phyloP scores from a whole-genome alignment of 2,113 vertebrate species.

The Cheirogaleus medius region DNA sequence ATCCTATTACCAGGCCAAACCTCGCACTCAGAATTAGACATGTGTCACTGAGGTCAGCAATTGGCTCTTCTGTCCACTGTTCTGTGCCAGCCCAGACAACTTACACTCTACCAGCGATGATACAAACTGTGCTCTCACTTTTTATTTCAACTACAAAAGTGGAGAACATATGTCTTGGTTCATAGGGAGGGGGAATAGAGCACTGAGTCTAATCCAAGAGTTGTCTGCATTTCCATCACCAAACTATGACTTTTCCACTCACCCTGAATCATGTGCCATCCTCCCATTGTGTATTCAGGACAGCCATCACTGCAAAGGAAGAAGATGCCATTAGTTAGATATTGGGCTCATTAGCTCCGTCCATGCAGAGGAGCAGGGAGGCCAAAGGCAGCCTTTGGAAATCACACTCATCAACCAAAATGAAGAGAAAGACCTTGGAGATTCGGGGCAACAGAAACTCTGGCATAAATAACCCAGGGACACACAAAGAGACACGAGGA shows the following conservation, averaged over 20 bases:
- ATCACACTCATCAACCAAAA: background rate
- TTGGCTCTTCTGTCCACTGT: constrained; percentile 5
- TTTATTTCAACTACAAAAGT: background rate
- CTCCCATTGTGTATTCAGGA: background rate
- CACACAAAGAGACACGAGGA: background rate
- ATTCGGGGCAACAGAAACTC: background rate
- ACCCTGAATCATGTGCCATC: background rate
- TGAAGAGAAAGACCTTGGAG: background rate
- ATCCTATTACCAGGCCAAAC: background rate
- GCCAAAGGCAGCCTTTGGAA: background rate
- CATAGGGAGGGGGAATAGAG: background rate
- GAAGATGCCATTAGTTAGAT: background rate
- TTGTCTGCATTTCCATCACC: background rate
- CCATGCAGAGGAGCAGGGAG: background rate
- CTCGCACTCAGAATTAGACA: constrained; percentile 13
- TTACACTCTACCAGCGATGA: background rate
- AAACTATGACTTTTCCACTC: background rate
- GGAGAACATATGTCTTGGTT: background rate
- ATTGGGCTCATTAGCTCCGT: background rate
- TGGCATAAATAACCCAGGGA: background rate
- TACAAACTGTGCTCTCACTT: background rate
- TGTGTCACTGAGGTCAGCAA: constrained; percentile 55
- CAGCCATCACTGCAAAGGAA: background rate
- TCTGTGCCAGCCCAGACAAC: constrained; percentile 26
- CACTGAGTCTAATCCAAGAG: background rate